phyloP scores from a whole-genome alignment of 1,140 invertebrate species.

The Coelopa frigida region DNA sequence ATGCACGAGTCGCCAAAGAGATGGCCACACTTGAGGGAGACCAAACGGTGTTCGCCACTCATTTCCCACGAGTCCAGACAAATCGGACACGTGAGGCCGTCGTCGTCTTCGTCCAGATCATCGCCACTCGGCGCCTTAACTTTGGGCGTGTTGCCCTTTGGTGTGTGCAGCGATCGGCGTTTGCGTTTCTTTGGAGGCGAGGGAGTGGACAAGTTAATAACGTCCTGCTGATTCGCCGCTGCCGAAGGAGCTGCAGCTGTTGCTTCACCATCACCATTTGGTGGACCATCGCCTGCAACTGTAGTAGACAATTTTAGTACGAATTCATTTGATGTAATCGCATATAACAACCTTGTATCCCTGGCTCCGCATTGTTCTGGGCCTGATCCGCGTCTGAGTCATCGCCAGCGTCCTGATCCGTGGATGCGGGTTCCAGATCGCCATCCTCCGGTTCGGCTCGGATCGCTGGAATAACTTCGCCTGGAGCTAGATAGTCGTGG shows the following conservation, averaged over 20 bases:
- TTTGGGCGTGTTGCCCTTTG: slow-evolving; percentile 5
- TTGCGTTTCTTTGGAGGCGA: slow-evolving; percentile 36
- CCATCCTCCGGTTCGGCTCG: too few relatives aligned
- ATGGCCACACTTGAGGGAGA: slow-evolving; percentile 82
- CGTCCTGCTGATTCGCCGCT: neutral
- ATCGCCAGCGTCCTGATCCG: too few relatives aligned
- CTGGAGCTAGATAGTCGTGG: slow-evolving; percentile 2
- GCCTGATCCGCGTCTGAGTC: too few relatives aligned
- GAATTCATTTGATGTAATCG: too few relatives aligned
- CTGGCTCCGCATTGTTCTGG: too few relatives aligned
- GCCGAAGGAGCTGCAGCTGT: neutral
- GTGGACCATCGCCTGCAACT: neutral
- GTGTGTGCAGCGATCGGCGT: slow-evolving; percentile 14
- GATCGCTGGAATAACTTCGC: too few relatives aligned
- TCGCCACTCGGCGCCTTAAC: slow-evolving; percentile 2
- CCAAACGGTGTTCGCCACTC: slow-evolving; percentile 74
- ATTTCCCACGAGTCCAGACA: slow-evolving; percentile 82
- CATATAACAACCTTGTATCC: too few relatives aligned
- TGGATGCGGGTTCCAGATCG: too few relatives aligned
- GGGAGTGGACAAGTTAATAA: slow-evolving; percentile 20
- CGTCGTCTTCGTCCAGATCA: slow-evolving; percentile 46
- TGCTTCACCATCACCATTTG: neutral
- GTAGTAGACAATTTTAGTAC: too few relatives aligned
- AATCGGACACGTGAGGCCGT: slow-evolving; percentile 72
- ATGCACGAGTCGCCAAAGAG: slow-evolving; percentile 82